phyloP scores from a whole-genome alignment of 2,113 vertebrate species.

The Carassius carassius region DNA sequence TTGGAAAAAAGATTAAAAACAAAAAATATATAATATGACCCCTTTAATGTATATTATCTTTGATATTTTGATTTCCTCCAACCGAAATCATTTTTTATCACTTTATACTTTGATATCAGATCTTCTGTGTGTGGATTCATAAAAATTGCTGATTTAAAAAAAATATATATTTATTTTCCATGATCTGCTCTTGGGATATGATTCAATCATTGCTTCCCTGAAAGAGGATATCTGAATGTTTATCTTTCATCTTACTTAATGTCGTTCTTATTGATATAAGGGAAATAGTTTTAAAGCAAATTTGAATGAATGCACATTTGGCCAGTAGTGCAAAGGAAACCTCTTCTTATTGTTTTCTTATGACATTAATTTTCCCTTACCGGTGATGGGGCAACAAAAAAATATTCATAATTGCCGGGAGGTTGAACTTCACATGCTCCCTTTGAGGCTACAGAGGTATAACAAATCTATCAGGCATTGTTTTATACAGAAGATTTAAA shows the following conservation, averaged over 20 bases:
- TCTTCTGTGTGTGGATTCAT: not conserved
- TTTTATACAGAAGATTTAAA: not conserved
- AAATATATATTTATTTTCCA: constrained; percentile 14
- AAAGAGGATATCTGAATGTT: constrained; percentile 6
- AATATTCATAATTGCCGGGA: constrained; percentile 20
- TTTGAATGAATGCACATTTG: constrained; percentile 31
- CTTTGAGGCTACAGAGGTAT: not conserved
- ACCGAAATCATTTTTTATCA: not conserved
- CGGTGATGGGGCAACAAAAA: not conserved
- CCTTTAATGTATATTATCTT: not conserved
- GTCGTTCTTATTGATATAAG: not conserved
- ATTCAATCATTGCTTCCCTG: constrained; percentile 3
- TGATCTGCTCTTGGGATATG: not conserved
- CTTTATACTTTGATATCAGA: not conserved
- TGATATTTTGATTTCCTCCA: not conserved
- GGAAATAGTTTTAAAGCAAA: not conserved
- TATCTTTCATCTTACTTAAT: constrained; percentile 8
- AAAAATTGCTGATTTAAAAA: not conserved
- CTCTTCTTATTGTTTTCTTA: constrained; percentile 7
- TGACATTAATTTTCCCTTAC: no score
- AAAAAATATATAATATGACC: not conserved
- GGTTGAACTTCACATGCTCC: constrained; percentile 35
- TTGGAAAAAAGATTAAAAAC: not conserved
- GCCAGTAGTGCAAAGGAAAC: not conserved
- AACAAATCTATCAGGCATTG: not conserved